Conservation (phyloP, 2,113 vertebrate species). For the Corythaixoides concolor region DNA sequence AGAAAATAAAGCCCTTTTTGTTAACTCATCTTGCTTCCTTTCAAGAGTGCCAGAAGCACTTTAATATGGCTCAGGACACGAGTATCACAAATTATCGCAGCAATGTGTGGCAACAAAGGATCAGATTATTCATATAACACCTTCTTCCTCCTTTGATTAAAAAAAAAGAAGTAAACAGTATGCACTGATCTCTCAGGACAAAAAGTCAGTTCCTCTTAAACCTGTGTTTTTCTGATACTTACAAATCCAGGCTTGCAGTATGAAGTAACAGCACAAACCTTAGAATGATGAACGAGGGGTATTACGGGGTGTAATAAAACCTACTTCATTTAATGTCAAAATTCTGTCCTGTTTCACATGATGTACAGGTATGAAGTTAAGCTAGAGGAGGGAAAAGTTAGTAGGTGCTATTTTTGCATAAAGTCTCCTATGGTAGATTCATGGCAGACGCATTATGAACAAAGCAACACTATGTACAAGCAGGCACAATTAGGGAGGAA, state of each 20-base stretch:
- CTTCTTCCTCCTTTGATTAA: background rate
- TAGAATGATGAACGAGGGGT: rapidly evolving
- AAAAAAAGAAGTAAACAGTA: background rate
- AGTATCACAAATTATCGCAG: conserved; percentile 17
- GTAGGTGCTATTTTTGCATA: background rate
- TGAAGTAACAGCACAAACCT: background rate
- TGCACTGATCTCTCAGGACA: background rate
- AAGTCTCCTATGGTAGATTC: background rate
- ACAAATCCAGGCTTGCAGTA: background rate
- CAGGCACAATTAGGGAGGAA: background rate
- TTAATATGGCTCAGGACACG: conserved; percentile 5
- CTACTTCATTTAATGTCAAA: background rate
- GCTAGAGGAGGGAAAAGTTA: background rate
- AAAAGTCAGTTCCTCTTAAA: background rate
- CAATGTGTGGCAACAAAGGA: background rate
- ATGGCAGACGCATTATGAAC: background rate
- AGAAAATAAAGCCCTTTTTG: conserved; percentile 51
- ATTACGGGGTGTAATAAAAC: background rate
- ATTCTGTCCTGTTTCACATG: background rate
- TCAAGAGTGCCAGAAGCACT: conserved; percentile 3
- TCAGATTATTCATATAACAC: background rate
- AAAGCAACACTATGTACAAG: background rate
- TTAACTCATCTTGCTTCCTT: background rate
- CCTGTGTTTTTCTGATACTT: background rate
- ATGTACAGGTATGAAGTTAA: background rate